Base-by-base conservation (phyloP, 2,888 invertebrate species). In the Mythimna pallens region DNA sequence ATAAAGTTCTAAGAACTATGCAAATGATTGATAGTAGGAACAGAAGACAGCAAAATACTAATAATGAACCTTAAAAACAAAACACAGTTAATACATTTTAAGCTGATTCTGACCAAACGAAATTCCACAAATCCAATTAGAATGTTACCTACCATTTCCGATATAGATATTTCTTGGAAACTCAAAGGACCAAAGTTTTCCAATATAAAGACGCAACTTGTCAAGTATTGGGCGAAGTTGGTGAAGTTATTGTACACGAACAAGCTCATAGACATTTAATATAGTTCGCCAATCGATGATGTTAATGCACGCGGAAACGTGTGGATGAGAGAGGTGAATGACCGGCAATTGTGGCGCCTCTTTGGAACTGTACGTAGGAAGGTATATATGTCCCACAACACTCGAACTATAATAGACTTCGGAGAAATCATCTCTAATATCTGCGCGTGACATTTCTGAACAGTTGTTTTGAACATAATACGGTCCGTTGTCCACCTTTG, bases 291-390 rank as follows among this genome's bases (percentile, higher is more conserved):
- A 75, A 81, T 80, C 83, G 70, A 83, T 83, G 75, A 81, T 83
- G 83, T 83, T 70, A 70, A 79, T 83, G 83, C 65, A 83, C 62
- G 74, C 80, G 83, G 83, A 81, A 80, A 70, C 70, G 83, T 74
- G 70, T 61, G 68, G 65, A 76, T 83, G 57, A 34, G 57, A 61
- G 70, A 73, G 78, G 73, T 83, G 81, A 84, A 83, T 57, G 78
- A 68, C 78, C 84, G 73, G 68, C 73, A 85, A 73, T 66, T 71
- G 84, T 85, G 83, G 74, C 73, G 70, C 71, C 79, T 72, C 79
- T 69, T 64, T 64, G n/a, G 58, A 68, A 57, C 67, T 61, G 66
- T 65, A 52, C 57, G 65, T 70, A 83, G 65, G 65, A 81, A 79
- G 70, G 59, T 78, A 82, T 61, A 82, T 82, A 82, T 82, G 80